Percentiles rank a stretch among this genome's conserved stretches.
phyloP scores from a whole-genome alignment of 2,113 vertebrate species.

The Dolichotis patagonum region DNA sequence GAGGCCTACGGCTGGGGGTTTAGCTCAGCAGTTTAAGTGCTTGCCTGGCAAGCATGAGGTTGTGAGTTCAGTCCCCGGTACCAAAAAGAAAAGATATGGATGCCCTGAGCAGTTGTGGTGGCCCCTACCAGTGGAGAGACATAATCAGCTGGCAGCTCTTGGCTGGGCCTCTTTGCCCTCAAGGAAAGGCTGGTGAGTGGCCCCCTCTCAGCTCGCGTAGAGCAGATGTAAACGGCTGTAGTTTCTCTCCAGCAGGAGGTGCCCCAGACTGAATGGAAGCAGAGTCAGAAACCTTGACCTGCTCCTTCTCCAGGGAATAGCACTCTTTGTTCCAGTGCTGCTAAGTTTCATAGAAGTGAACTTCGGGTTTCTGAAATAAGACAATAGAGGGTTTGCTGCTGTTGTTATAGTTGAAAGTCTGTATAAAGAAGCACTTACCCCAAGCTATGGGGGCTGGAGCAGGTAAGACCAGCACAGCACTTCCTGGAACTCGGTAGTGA shows the following conservation, averaged over 20 bases:
- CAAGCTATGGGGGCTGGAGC: background rate
- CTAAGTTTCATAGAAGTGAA: background rate
- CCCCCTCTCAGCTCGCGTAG: background rate
- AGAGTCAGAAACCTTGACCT: background rate
- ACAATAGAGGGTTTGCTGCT: background rate
- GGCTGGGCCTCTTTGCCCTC: background rate
- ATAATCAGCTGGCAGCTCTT: background rate
- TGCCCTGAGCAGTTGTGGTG: fast-evolving
- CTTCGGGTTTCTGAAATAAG: background rate
- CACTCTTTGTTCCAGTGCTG: background rate
- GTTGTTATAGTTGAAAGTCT: background rate
- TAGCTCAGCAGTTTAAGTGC: too few relatives aligned
- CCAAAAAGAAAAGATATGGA: too few relatives aligned
- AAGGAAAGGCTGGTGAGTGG: background rate
- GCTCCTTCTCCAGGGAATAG: background rate
- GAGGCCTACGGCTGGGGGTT: too few relatives aligned
- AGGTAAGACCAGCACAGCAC: slow-evolving; percentile 58
- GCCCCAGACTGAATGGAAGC: background rate
- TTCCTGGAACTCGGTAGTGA: slow-evolving; percentile 62
- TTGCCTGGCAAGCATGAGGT: too few relatives aligned
- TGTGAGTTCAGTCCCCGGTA: too few relatives aligned
- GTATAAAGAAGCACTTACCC: background rate
- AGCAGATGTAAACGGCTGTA: background rate
- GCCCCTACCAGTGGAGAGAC: background rate
- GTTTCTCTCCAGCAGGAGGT: background rate